Percentiles rank a stretch among this genome's conserved stretches.
Conservation (phyloP, 1,140 invertebrate species). For the Gryllus bimaculatus region DNA sequence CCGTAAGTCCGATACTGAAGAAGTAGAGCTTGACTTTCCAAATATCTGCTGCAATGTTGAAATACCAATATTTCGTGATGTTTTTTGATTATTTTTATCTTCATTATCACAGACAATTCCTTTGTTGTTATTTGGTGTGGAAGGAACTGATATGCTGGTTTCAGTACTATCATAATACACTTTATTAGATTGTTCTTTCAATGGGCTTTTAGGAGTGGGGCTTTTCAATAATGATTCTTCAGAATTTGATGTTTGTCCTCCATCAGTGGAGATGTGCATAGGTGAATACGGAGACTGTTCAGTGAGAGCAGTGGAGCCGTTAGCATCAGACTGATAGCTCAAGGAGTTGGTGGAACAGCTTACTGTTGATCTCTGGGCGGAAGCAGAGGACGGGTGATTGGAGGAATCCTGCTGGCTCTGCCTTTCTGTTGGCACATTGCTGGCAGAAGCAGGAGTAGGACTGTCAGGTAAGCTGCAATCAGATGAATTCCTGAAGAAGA, state of each 20-base stretch:
- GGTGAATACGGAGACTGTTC: constrained; percentile 10
- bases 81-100: not conserved
- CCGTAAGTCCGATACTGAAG: constrained; percentile 9
- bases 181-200: not conserved
- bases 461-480: constrained; percentile 9
- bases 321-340: constrained; percentile 7
- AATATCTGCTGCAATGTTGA: constrained; percentile 17
- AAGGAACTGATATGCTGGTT: constrained; percentile 12
- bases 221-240: constrained; percentile 14
- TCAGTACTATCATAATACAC: not conserved
- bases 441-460: not conserved
- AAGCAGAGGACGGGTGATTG: not conserved
- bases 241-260: not conserved
- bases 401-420: not conserved
- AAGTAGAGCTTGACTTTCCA: constrained; percentile 10
- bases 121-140: constrained; percentile 13
- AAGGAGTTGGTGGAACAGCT: constrained; percentile 9
- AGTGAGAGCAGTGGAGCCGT: constrained; percentile 2
- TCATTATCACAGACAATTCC: not conserved
- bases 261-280: constrained; percentile 13
- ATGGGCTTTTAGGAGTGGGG: constrained; percentile 8
- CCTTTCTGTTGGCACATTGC: not conserved
- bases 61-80: constrained; percentile 12
- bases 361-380: not conserved
- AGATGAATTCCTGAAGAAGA: constrained; percentile 9